A percentile compares a stretch with the other conserved stretches of the same genome.
These are phyloP conservation scores for Nymphalis polychloros DNA, from an alignment of 2,888 invertebrate species.

Conservation along the genomic window DNA sequence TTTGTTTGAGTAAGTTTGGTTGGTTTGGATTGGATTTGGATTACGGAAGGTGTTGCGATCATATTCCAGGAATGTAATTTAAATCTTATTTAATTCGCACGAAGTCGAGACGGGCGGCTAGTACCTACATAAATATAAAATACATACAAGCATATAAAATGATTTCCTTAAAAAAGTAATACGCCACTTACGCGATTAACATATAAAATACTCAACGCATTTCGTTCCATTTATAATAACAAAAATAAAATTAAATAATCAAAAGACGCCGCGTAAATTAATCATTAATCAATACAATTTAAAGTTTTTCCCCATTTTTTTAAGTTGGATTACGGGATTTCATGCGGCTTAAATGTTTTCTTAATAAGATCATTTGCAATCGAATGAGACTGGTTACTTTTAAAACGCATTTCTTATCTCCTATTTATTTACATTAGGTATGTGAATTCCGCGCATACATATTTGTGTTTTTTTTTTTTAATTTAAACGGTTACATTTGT, in stretches of 20 bases:
- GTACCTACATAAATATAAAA: neutral
- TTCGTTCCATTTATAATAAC: neutral
- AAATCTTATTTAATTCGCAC: too few relatives aligned
- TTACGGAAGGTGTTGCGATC: too few relatives aligned
- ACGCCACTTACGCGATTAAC: neutral
- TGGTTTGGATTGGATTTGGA: too few relatives aligned
- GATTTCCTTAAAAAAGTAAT: neutral
- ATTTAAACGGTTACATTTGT: neutral
- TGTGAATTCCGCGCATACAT: constrained; percentile 3
- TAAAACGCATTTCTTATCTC: neutral
- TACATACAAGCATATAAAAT: neutral
- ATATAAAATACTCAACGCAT: neutral
- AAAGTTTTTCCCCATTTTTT: constrained; percentile 7
- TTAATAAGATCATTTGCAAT: constrained; percentile 27
- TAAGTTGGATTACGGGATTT: constrained; percentile 14
- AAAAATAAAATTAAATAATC: constrained; percentile 6
- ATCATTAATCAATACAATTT: constrained; percentile 15
- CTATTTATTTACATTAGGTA: neutral
- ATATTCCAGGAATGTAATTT: too few relatives aligned
- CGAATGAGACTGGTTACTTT: constrained; percentile 13
- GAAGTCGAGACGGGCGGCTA: too few relatives aligned
- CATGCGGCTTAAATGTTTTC: neutral
- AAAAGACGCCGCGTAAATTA: constrained; percentile 17
- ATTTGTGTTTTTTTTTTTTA: neutral
- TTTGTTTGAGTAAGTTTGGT: too few relatives aligned